These are phyloP conservation scores for Lepisosteus oculatus DNA, from an alignment of 2,113 vertebrate genomes.

Conservation along the genomic window DNA sequence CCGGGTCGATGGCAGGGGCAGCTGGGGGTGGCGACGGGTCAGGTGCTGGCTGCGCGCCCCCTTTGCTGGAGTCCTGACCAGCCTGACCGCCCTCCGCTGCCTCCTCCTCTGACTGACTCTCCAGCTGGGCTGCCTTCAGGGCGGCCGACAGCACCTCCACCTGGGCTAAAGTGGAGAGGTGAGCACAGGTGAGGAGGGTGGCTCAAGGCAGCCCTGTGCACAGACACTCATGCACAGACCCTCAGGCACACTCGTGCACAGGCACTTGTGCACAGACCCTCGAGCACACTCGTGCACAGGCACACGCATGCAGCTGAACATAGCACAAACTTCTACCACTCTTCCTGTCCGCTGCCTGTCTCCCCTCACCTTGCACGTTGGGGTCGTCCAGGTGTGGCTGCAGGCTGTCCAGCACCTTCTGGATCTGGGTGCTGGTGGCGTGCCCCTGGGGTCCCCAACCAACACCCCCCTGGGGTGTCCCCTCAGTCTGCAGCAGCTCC, in stretches of 20 bases:
- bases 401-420: constrained; percentile 79
- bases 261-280: neutral
- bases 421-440: constrained; percentile 76
- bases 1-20: neutral
- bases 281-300: neutral
- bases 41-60: constrained; percentile 15
- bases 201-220: too few relatives aligned
- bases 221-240: neutral
- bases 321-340: too few relatives aligned
- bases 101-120: constrained; percentile 44
- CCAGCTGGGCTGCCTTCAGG: constrained; percentile 75
- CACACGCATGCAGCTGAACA: neutral
- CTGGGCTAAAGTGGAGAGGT: constrained; percentile 62
- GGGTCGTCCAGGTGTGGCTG: constrained; percentile 79
- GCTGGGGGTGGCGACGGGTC: neutral
- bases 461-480: constrained; percentile 26
- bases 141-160: constrained; percentile 81
- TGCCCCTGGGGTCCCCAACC: constrained; percentile 36
- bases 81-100: constrained; percentile 39
- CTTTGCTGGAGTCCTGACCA: constrained; percentile 32
- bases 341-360: too few relatives aligned
- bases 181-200: neutral
- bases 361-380: constrained; percentile 76
- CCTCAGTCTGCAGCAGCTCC: constrained; percentile 65
- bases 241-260: neutral